Base-by-base conservation (phyloP, 2,113 vertebrate genomes). In the Engraulis encrasicolus region DNA sequence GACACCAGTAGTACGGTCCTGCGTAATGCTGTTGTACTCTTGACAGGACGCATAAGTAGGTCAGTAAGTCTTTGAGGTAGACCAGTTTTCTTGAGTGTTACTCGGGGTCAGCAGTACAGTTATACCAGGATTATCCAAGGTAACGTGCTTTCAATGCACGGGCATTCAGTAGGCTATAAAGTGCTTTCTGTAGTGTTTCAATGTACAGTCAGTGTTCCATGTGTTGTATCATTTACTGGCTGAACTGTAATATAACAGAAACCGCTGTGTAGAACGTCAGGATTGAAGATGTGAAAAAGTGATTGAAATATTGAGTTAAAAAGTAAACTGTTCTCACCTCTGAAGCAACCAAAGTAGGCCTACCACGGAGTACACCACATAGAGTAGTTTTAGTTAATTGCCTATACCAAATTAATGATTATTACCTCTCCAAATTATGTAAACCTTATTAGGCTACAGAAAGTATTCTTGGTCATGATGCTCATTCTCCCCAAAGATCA, bases 1-100 rank as follows among this genome's bases (percentile, higher is more conserved):
- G 40, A 45, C 40, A 45, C 3, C 9, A 5, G n/a, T 45, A 5
- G 27, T 15, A 74, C 5, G 23, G 12, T 18, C 27, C 23, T 74
- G 27, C 27, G 2, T 74, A 74, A 0, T 45, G 14, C 31, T 34
- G 27, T 74, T 74, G 27, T 74, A 15, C 12, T 12, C 31, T 17
- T 74, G 66, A 74, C 66, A 34, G 31, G 66, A 31, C 66, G 58
- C 58, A 27, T 66, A 66, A 66, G 58, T 66, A 66, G 58, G 58
- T 66, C 58, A 74, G 66, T 74, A 74, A 74, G 66, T 27, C 66
- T 74, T 74, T 34, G 66, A 74, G 66, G 27, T 17, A 15, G 66
- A 74, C 31, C 12, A 36, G 31, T 31, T 66, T 31, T 14, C 23
- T 14, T 27, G 54, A 31, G 58, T 66, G 58, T 66, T 7, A 23